phyloP scores from a whole-genome alignment of 1,140 invertebrate species.

The Nasonia vitripennis region DNA sequence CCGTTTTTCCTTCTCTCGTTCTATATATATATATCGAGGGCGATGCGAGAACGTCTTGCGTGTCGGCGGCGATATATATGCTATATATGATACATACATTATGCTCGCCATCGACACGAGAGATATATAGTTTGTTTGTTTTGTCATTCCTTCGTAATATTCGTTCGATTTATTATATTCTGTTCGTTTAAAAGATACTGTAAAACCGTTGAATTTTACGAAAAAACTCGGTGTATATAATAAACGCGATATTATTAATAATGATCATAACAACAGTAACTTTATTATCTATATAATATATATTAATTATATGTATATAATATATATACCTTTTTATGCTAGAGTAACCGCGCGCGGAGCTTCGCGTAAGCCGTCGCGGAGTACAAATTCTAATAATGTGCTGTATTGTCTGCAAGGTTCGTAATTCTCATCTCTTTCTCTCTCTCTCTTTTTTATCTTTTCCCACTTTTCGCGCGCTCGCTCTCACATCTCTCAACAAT shows the following conservation, averaged over 20 bases:
- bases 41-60: conserved; percentile 26
- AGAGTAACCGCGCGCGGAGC: conserved; percentile 17
- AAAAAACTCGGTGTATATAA: conserved; percentile 45
- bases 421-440: conserved; percentile 53
- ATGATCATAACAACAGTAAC: conserved; percentile 66
- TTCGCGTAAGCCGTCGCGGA: conserved; percentile 10
- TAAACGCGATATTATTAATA: conserved; percentile 61
- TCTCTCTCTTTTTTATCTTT: conserved; percentile 50
- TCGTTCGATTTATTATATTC: conserved; percentile 30
- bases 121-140: not conserved
- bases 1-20: conserved; percentile 30
- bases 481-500: conserved; percentile 54
- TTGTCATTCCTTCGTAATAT: too few relatives aligned
- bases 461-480: not conserved
- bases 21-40: conserved; percentile 17
- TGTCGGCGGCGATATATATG: not conserved
- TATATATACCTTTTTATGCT: conserved; percentile 43
- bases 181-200: conserved; percentile 39
- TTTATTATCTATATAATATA: conserved; percentile 65
- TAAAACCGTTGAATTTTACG: conserved; percentile 28
- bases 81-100: not conserved
- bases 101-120: not conserved
- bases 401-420: conserved; percentile 66
- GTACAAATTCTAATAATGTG: conserved; percentile 66
- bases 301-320: conserved; percentile 47